Percentiles rank a stretch among this genome's conserved stretches.
phyloP scores from a whole-genome alignment of 2,888 invertebrate species.

The Stegana nigrithorax region DNA sequence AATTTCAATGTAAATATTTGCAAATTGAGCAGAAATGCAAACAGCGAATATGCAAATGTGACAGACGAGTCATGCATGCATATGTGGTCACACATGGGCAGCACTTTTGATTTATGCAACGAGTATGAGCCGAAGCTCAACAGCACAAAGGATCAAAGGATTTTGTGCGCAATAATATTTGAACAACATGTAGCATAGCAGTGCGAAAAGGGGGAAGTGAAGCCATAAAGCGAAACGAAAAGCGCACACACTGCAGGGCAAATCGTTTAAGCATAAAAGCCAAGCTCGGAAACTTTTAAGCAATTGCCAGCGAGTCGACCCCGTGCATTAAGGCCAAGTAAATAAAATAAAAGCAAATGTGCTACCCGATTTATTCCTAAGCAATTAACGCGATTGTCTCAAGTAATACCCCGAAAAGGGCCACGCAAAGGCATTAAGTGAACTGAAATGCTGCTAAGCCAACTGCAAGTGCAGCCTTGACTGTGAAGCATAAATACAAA shows the following conservation, averaged over 20 bases:
- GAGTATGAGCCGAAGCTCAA: neutral
- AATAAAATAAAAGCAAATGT: too few relatives aligned
- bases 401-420: constrained; percentile 1
- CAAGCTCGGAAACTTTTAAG: too few relatives aligned
- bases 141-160: neutral
- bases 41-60: constrained; percentile 14
- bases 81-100: neutral
- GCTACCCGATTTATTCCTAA: neutral
- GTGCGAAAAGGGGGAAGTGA: too few relatives aligned
- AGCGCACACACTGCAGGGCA: too few relatives aligned
- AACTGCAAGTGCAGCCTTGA: neutral
- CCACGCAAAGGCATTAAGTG: neutral
- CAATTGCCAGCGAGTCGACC: too few relatives aligned
- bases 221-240: too few relatives aligned
- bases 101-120: constrained; percentile 9
- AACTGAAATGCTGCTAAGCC: neutral
- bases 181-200: too few relatives aligned
- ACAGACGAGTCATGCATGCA: neutral
- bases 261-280: too few relatives aligned
- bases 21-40: constrained; percentile 11
- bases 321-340: too few relatives aligned
- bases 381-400: constrained; percentile 18
- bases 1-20: constrained; percentile 13
- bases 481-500: neutral
- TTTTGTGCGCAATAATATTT: neutral